Percentiles rank a stretch among this genome's conserved stretches.
Conservation (phyloP, 2,797 vertebrate species). For the Amphiprion clarkii region DNA sequence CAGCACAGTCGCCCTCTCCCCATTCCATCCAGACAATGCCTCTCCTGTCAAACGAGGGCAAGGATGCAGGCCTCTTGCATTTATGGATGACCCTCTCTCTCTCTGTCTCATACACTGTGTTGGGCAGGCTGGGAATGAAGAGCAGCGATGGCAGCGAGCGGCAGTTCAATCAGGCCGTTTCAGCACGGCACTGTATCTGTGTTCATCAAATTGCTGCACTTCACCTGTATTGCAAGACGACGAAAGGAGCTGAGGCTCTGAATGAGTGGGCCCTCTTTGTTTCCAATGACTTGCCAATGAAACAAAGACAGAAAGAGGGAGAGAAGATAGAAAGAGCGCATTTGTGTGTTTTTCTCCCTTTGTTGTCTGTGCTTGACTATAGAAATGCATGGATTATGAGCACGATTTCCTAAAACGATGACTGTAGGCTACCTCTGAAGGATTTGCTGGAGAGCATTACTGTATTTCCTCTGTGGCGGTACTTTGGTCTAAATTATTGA, state of each 20-base stretch:
- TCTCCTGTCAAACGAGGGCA: constrained; percentile 53
- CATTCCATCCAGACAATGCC: constrained; percentile 44
- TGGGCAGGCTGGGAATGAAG: constrained; percentile 41
- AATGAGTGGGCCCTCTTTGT: constrained; percentile 50
- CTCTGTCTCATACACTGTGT: constrained; percentile 20
- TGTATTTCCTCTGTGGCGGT: constrained; percentile 41
- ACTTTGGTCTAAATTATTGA: constrained; percentile 62
- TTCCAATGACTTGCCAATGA: constrained; percentile 39
- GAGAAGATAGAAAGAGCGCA: neutral
- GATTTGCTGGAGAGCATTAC: constrained; percentile 42
- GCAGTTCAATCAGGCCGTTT: constrained; percentile 63
- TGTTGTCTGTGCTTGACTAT: constrained; percentile 26
- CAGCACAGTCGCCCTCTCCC: neutral
- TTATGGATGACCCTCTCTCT: constrained; percentile 63
- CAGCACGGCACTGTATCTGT: constrained; percentile 39
- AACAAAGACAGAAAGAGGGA: constrained; percentile 21
- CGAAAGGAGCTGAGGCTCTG: constrained; percentile 30
- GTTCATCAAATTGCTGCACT: constrained; percentile 57
- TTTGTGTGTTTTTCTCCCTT: constrained; percentile 21
- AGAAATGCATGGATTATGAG: constrained; percentile 34
- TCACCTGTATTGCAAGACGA: constrained; percentile 39
- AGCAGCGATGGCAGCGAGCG: constrained; percentile 36
- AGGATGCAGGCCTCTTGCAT: constrained; percentile 44
- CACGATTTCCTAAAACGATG: constrained; percentile 37
- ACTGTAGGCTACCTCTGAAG: constrained; percentile 32